Base-by-base conservation (phyloP, 2,888 invertebrate species). In the Hesperia comma region DNA sequence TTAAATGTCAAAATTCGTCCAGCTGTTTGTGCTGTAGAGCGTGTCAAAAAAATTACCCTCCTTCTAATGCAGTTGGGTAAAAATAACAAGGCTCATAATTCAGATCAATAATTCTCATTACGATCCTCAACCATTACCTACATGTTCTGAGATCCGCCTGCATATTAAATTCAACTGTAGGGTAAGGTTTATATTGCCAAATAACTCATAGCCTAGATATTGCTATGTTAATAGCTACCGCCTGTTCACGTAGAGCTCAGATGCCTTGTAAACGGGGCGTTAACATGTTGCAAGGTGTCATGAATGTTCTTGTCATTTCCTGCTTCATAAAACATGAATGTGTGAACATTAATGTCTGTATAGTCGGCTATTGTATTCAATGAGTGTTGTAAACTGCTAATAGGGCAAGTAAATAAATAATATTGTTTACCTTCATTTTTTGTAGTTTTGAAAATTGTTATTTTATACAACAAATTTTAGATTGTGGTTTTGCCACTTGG, bases 261-360 rank as follows among this genome's bases (percentile, higher is more conserved):
- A 54, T 46, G 33, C 43, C 54, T 62, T 62, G 46, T 63, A 69
- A 69, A 68, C 68, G 62, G 68, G 54, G 64, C 69, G 67, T 69
- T 61, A 66, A 69, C 67, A 37, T 55, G 64, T 71, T 70, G 63
- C 73, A 76, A 78, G 75, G 76, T 81, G 82, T 80, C 79, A 75
- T 75, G 71, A 76, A 75, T 76, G 74, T 76, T 76, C 72, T 72
- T 73, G 74, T 77, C 71, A 75, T 75, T 84, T 86, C 81, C 85
- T 81, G 79, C 73, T 79, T 76, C 73, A 67, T 68, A 64, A 71
- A 61, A 61, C 53, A 49, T 14, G 37, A 61, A 15, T 51, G 51
- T 51, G 51, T 51, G 3, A 21, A 51, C 51, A 51, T 51, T 51
- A 51, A 51, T 51, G 21, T 51, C 51, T 51, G 10, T 51, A 51